Conservation (phyloP, 2,113 vertebrate genomes). For the Ellobius talpinus region DNA sequence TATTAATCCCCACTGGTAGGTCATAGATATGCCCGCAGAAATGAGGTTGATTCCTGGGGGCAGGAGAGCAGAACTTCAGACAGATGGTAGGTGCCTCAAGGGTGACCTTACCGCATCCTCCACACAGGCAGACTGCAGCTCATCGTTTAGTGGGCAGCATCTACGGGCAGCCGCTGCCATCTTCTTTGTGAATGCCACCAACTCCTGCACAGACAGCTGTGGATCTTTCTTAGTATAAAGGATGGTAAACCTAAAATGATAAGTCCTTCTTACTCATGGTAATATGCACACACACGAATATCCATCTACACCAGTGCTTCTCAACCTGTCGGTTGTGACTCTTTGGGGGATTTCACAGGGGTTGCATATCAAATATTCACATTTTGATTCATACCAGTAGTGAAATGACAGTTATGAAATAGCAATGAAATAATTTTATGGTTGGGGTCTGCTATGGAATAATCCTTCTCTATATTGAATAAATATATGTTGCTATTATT, state of each 20-base stretch:
- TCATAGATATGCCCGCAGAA: background rate
- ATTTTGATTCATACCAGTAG: background rate
- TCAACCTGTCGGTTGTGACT: background rate
- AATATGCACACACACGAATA: background rate
- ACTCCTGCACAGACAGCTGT: slow-evolving; percentile 73
- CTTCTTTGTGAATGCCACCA: slow-evolving; percentile 73
- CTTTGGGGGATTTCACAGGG: background rate
- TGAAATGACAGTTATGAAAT: background rate
- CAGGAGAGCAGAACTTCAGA: background rate
- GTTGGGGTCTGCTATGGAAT: background rate
- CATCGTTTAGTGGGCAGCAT: slow-evolving; percentile 78
- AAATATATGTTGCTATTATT: no score
- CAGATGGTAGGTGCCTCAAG: background rate
- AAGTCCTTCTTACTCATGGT: background rate
- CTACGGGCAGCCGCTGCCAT: slow-evolving; percentile 48
- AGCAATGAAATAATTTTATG: background rate
- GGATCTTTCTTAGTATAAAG: slow-evolving; percentile 83
- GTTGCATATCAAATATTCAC: background rate
- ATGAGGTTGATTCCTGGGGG: background rate
- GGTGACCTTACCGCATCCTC: slow-evolving; percentile 73
- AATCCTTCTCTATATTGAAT: no score
- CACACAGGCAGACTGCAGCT: slow-evolving; percentile 62
- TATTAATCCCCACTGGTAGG: background rate
- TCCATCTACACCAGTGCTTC: background rate
- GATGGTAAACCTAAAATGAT: slow-evolving; percentile 75